Evolutionary conservation across 2,797 vertebrate species (phyloP).

Genomic region (Anabacerthia variegaticeps): DNA sequence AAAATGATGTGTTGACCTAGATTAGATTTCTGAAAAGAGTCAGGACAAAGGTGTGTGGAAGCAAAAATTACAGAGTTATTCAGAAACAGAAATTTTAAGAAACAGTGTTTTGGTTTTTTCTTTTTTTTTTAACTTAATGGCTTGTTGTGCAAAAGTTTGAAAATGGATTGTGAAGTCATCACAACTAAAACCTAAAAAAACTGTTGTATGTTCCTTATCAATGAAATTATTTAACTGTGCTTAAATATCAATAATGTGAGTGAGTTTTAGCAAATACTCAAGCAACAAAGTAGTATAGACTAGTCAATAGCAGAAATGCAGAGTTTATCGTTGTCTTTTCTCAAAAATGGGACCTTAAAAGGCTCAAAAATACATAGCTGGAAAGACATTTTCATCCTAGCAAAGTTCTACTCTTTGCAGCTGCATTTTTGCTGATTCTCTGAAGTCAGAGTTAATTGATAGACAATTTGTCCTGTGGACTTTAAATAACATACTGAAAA

Average conservation of each 20-base stretch:
- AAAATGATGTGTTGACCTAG: background rate
- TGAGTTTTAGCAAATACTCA: background rate
- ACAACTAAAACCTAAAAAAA: background rate
- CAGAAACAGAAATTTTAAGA: background rate
- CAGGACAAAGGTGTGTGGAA: background rate
- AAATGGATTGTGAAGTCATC: background rate
- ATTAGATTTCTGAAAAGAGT: background rate
- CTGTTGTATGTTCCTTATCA: background rate
- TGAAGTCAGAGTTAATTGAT: constrained; percentile 52
- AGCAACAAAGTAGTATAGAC: background rate
- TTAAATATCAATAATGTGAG: background rate
- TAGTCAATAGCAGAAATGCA: background rate
- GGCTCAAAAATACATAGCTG: background rate
- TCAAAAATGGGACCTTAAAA: background rate
- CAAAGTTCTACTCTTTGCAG: constrained; percentile 43
- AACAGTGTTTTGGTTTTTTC: background rate
- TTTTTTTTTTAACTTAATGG: background rate
- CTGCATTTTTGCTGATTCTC: constrained; percentile 66
- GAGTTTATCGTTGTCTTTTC: background rate
- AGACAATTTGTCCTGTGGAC: constrained; percentile 60
- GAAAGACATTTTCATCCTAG: constrained; percentile 31
- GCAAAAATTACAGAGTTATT: background rate
- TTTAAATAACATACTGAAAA: constrained; percentile 64
- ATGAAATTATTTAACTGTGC: background rate
- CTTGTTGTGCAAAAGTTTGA: background rate